Conservation (phyloP, 1,140 invertebrate genomes). For the Luehdorfia chinensis region DNA sequence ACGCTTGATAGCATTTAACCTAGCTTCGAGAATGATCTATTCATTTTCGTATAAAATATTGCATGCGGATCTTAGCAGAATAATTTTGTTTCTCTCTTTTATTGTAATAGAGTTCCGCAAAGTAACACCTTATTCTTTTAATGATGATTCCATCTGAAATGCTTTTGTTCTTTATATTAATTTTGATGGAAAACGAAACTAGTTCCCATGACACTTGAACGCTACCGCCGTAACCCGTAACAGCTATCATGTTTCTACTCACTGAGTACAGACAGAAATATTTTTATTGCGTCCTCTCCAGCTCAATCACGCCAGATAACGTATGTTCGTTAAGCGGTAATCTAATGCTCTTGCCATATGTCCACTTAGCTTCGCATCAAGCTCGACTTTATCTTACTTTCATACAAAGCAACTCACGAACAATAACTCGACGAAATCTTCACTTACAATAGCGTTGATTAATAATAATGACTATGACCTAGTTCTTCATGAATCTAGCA, state of each 20-base stretch:
- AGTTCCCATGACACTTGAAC: conserved; percentile 53
- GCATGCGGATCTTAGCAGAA: no score
- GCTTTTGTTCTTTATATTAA: no score
- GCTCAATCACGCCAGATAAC: conserved; percentile 61
- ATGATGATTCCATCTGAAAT: no score
- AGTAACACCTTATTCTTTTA: no score
- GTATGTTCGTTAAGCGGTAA: conserved; percentile 51
- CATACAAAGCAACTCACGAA: no score
- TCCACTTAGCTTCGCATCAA: conserved; percentile 27
- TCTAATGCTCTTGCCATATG: conserved; percentile 53
- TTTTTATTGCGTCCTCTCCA: conserved; percentile 58
- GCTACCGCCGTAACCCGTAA: no score
- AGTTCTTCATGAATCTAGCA: conserved; percentile 42
- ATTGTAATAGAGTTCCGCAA: no score
- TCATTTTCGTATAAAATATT: no score
- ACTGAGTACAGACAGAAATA: conserved; percentile 35
- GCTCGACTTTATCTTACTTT: conserved; percentile 21
- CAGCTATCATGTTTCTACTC: conserved; percentile 36
- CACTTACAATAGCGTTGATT: conserved; percentile 40
- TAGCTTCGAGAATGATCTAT: no score
- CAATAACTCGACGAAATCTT: conserved; percentile 19
- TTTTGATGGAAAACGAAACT: neutral
- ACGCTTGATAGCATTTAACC: no score
- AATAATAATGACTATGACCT: conserved; percentile 62
- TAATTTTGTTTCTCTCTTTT: no score